Evolutionary conservation across 2,113 vertebrate species (phyloP), one percentile per base, ranked within the genome.

Genomic region (Gambusia affinis): DNA sequence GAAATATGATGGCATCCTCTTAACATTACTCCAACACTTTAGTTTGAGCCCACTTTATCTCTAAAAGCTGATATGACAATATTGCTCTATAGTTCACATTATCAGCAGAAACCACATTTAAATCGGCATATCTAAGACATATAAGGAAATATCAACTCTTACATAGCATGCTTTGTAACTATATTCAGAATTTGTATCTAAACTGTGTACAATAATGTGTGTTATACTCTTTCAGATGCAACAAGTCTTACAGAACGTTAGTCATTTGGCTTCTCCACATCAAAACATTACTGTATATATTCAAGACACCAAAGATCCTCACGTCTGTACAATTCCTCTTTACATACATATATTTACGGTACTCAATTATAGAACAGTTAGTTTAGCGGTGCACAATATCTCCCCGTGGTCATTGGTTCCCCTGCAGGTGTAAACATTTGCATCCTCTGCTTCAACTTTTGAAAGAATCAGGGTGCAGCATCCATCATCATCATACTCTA

Each of bases 401-500:
- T 94, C 89, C 72, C 94, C 95, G 0, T 88, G 42, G 37, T 84
- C 81, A 24, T 86, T 94, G 29, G 77, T 87, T 71, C 94, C 95
- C 82, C 78, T 94, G 67, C 95, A 95, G 57, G 92, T 91, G 33
- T 95, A 95, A 28, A 91, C 33, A 3, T 90, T 91, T 6, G 39
- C 2, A n/a, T 95, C 92, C 22, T 69, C 27, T 0, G 24, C 66
- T 10, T 44, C 64, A 19, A 93, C 89, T 17, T 78, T 60, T 1
- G 79, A 57, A 15, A 96, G 61, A 30, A 92, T 64, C 44, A 96
- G 85, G 15, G 90, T 90, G 62, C 95, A 96, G 82, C 75, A 68
- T 12, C 95, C 95, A 3, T 95, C 90, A 35, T 95, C 95, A 67
- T 95, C 92, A 8, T 94, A 94, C 44, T 95, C 93, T 14, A 95